Conservation (phyloP, 2,113 vertebrate species). For the Mirounga angustirostris region DNA sequence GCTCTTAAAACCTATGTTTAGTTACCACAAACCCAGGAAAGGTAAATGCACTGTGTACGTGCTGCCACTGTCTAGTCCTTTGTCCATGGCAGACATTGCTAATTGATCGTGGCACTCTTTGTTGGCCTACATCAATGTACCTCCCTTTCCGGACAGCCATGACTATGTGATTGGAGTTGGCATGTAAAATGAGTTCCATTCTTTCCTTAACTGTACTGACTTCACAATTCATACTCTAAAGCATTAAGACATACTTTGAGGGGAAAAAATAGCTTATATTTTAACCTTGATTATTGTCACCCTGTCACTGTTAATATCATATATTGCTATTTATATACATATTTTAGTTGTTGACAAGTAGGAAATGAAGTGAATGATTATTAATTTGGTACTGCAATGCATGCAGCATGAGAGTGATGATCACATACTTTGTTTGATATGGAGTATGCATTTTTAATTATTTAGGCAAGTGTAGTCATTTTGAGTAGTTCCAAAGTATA, state of each 20-base stretch:
- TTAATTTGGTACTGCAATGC: neutral
- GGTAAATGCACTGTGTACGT: rapidly evolving
- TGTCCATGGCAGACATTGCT: neutral
- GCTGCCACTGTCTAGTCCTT: neutral
- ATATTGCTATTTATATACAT: neutral
- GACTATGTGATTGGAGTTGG: neutral
- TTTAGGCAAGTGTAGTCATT: conserved; percentile 65
- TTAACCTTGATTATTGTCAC: conserved; percentile 44
- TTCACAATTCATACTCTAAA: neutral
- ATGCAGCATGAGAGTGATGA: neutral
- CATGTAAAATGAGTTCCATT: neutral
- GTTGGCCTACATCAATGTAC: neutral
- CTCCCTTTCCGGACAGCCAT: neutral
- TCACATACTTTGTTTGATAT: conserved; percentile 8
- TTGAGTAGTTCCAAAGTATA: neutral
- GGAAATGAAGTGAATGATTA: conserved; percentile 41
- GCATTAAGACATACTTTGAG: neutral
- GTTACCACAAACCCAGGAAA: neutral
- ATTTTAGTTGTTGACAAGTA: conserved; percentile 66
- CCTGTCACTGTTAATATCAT: conserved; percentile 55
- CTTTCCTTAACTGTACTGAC: neutral
- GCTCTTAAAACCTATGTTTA: neutral
- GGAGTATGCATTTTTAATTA: conserved; percentile 65
- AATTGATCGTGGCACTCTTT: neutral
- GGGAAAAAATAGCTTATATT: neutral